These are phyloP conservation scores for Rhynchonycteris naso DNA, from an alignment of 2,797 vertebrate genomes.

Conservation along the genomic window DNA sequence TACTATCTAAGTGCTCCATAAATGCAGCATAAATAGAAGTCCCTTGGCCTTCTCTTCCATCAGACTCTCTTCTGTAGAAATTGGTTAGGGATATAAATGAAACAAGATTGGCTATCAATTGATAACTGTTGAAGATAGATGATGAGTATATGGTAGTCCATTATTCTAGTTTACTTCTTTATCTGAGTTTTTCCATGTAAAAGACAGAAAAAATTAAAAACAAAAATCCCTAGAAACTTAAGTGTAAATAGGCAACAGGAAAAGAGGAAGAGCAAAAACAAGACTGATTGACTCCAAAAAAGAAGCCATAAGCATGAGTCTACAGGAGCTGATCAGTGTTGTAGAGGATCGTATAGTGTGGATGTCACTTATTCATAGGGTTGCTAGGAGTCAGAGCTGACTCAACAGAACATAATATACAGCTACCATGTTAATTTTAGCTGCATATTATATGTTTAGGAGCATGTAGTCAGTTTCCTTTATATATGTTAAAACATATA, in stretches of 20 bases:
- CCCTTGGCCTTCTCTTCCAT: not conserved
- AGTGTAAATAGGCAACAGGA: not conserved
- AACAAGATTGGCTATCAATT: not conserved
- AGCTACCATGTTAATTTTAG: not conserved
- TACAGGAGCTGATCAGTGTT: not conserved
- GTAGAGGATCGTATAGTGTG: not conserved
- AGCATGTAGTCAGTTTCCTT: not conserved
- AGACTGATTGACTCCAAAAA: not conserved
- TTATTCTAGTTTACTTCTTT: not conserved
- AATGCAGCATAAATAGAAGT: not conserved
- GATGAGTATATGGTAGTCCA: not conserved
- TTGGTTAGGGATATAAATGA: not conserved
- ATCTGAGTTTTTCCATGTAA: not conserved
- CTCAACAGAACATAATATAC: not conserved
- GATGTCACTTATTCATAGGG: not conserved
- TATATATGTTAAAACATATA: not conserved
- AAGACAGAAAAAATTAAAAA: conserved; percentile 13
- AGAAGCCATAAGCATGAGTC: not conserved
- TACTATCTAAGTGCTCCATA: not conserved
- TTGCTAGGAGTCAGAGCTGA: not conserved
- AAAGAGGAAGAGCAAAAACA: not conserved
- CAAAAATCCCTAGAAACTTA: not conserved
- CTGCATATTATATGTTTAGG: not conserved
- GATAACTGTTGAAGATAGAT: not conserved
- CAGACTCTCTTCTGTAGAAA: not conserved